Base-by-base conservation (phyloP, 2,113 vertebrate species). In the Festucalex cinctus region DNA sequence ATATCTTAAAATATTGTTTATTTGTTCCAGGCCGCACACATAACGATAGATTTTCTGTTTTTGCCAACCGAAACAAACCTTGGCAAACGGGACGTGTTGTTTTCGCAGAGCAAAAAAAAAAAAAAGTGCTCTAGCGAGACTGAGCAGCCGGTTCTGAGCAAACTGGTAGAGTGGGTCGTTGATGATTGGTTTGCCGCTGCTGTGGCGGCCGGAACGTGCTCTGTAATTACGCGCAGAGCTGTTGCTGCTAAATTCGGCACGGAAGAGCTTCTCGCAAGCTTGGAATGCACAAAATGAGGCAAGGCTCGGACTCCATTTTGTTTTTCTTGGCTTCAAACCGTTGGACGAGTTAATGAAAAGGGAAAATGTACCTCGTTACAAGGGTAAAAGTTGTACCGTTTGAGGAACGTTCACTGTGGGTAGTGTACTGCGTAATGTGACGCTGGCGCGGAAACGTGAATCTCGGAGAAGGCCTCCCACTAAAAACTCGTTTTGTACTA, bases 141-240 rank as follows among this genome's bases (percentile, higher is more conserved):
- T 0, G 63, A 57, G 69, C 78, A 76, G 67, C 66, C 0, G 51
- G 60, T 62, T 62, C 22, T 62, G 22, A 26, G 69, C 66, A 70
- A 75, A 77, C 74, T 79, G 76, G 73, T 73, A 68, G 68, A 85
- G 74, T 69, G 44, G 12, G 74, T 73, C 58, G 51, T 75, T 14
- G 46, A 86, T 81, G 59, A 80, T 1, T 71, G 74, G 62, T 57
- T 19, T 57, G 5, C 13, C 8, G 43, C 75, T 73, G 62, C 0
- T 64, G 54, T 4, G 3, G 65, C 36, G 41, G 57, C 7, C 64
- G 39, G 20, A 60, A 57, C 54, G n/a, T 17, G n/a, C 7, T 68
- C 62, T 80, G 53, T 84, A 78, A 83, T 86, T 77, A 83, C 48
- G 19, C 1, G 26, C 63, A 68, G 36, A 6, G 35, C 36, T 9